A percentile compares a stretch with the other conserved stretches of the same genome.
phyloP scores from a whole-genome alignment of 2,797 vertebrate genomes.

The Falco columbarius region DNA sequence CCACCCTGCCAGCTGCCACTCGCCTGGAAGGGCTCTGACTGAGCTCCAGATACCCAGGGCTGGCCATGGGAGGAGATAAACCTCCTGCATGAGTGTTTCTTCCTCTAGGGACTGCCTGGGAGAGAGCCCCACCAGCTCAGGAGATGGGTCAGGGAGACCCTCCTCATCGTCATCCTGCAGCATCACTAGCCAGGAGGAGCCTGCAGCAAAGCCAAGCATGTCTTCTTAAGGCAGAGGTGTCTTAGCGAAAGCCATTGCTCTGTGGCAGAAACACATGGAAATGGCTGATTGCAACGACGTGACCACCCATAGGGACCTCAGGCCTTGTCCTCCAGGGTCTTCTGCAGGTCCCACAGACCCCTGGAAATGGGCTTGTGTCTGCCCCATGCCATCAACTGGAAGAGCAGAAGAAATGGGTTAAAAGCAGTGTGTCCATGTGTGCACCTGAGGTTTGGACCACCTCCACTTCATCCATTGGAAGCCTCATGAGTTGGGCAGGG shows the following conservation, averaged over 20 bases:
- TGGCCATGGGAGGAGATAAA: background rate
- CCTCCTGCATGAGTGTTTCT: background rate
- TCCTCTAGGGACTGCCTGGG: background rate
- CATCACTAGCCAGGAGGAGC: background rate
- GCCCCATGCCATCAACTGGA: accelerated
- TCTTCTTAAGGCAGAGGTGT: background rate
- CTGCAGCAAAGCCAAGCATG: background rate
- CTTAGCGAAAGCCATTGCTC: background rate
- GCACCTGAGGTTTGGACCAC: background rate
- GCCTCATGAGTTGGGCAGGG: background rate
- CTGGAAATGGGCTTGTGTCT: background rate
- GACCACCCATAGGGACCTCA: background rate
- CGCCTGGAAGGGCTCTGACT: background rate
- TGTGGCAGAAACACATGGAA: background rate
- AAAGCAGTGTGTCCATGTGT: background rate
- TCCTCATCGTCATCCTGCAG: background rate
- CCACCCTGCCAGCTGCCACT: background rate
- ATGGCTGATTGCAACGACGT: accelerated
- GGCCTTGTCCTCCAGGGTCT: background rate
- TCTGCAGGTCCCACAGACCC: background rate
- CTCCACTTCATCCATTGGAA: background rate
- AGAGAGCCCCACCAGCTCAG: background rate
- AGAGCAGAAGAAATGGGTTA: background rate
- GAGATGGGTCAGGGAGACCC: background rate
- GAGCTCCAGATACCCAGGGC: constrained; percentile 17